Conservation (phyloP, 2,113 vertebrate genomes). For the Paramormyrops kingsleyae region DNA sequence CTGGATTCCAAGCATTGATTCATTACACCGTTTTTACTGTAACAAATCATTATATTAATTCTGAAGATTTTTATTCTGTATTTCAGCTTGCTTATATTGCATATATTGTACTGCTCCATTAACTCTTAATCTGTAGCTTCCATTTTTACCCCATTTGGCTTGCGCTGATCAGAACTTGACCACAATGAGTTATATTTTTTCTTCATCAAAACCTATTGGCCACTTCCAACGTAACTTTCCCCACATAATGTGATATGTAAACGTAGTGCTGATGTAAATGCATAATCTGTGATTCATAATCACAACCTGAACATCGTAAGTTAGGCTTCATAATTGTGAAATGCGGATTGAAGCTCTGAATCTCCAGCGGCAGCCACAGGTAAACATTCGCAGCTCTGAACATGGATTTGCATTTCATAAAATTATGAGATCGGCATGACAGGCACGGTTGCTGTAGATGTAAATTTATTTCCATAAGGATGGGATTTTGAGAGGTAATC, state of each 20-base stretch:
- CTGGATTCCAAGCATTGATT: too few relatives aligned
- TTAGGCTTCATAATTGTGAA: not conserved
- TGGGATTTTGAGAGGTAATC: not conserved
- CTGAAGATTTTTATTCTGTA: not conserved
- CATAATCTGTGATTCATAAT: not conserved
- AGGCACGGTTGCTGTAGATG: not conserved
- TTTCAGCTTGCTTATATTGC: not conserved
- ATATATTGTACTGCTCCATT: not conserved
- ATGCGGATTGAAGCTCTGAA: not conserved
- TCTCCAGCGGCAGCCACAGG: not conserved
- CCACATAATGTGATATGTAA: not conserved
- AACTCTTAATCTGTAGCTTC: not conserved
- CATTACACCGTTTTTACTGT: too few relatives aligned
- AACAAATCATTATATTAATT: not conserved
- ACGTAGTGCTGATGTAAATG: not conserved
- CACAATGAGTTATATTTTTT: not conserved
- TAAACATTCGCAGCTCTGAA: not conserved
- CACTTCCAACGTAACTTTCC: not conserved
- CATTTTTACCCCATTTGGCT: too few relatives aligned
- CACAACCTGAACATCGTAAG: not conserved
- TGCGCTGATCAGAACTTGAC: not conserved
- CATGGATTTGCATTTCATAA: not conserved
- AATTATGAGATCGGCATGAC: not conserved
- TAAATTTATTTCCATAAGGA: not conserved
- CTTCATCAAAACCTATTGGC: not conserved